phyloP scores from a whole-genome alignment of 2,888 invertebrate species.

The Seladonia tumulorum region DNA sequence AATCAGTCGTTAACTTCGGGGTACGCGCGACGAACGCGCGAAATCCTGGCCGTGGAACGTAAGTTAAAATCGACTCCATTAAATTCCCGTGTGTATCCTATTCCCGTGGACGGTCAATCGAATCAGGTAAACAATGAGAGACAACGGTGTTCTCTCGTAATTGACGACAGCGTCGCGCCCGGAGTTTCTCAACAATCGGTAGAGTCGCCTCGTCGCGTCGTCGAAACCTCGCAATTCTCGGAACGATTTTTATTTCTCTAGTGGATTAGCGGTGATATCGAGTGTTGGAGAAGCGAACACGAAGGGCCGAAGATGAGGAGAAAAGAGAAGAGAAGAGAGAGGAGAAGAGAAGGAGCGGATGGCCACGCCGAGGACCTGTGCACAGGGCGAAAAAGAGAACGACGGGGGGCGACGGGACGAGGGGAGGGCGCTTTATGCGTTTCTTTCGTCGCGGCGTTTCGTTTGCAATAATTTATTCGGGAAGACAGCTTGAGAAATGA shows the following conservation, averaged over 20 bases:
- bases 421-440: conserved; percentile 77
- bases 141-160: conserved; percentile 27
- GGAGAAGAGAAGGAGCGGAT: not conserved
- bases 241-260: conserved; percentile 1
- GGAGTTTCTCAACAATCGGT: conserved; percentile 46
- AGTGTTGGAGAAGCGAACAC: conserved; percentile 5
- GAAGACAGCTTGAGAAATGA: conserved; percentile 83
- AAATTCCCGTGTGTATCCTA: conserved; percentile 46
- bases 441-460: conserved; percentile 81
- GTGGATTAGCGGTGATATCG: conserved; percentile 73
- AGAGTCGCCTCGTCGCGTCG: conserved; percentile 37
- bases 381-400: conserved; percentile 39
- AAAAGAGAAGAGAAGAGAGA: conserved; percentile 7
- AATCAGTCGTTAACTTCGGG: conserved; percentile 51
- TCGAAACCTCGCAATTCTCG: conserved; percentile 30
- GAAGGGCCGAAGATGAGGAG: not conserved
- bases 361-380: not conserved
- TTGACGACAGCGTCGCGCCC: conserved; percentile 46
- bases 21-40: not conserved
- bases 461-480: conserved; percentile 83
- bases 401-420: conserved; percentile 32
- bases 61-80: conserved; percentile 55
- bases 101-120: conserved; percentile 60
- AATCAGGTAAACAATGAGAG: conserved; percentile 58
- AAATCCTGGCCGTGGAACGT: conserved; percentile 37